These are phyloP conservation scores for Cyrtodaria siliqua DNA, from an alignment of 2,888 invertebrate species.

Conservation along the genomic window DNA sequence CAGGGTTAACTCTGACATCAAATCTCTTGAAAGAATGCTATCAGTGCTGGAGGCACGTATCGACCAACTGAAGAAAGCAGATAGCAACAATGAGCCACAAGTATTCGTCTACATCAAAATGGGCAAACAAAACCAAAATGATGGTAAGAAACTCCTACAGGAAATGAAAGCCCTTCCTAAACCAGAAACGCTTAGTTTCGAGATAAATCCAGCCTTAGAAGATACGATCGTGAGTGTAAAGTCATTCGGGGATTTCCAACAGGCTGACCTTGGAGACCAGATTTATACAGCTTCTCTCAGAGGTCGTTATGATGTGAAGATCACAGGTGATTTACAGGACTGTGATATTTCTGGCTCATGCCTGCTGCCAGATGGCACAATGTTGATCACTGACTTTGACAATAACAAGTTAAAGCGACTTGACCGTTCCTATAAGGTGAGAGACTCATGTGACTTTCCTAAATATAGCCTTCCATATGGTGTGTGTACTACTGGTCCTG, in stretches of 20 bases:
- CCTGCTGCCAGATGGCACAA: constrained; percentile 42
- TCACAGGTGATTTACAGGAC: constrained; percentile 35
- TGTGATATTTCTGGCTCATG: constrained; percentile 35
- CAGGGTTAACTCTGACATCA: constrained; percentile 25
- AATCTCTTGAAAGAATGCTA: constrained; percentile 30
- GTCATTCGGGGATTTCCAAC: constrained; percentile 47
- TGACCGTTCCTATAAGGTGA: constrained; percentile 37
- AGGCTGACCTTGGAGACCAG: constrained; percentile 35
- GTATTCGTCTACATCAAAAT: constrained; percentile 17
- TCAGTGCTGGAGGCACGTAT: constrained; percentile 28
- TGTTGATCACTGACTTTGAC: constrained; percentile 32
- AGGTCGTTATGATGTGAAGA: constrained; percentile 35
- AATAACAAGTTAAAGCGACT: constrained; percentile 45
- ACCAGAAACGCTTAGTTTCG: constrained; percentile 36
- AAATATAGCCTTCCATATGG: not conserved
- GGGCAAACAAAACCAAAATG: constrained; percentile 16
- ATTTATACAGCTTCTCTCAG: constrained; percentile 30
- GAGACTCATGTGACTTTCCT: constrained; percentile 17
- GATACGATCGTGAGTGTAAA: constrained; percentile 31
- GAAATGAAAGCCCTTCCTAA: constrained; percentile 15
- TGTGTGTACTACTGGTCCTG: constrained; percentile 7
- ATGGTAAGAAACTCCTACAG: constrained; percentile 16
- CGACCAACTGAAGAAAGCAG: not conserved
- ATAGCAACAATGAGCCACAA: constrained; percentile 8
- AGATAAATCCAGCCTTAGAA: constrained; percentile 49